phyloP scores from a whole-genome alignment of 1,140 invertebrate species.

The Brachionus manjavacas region DNA sequence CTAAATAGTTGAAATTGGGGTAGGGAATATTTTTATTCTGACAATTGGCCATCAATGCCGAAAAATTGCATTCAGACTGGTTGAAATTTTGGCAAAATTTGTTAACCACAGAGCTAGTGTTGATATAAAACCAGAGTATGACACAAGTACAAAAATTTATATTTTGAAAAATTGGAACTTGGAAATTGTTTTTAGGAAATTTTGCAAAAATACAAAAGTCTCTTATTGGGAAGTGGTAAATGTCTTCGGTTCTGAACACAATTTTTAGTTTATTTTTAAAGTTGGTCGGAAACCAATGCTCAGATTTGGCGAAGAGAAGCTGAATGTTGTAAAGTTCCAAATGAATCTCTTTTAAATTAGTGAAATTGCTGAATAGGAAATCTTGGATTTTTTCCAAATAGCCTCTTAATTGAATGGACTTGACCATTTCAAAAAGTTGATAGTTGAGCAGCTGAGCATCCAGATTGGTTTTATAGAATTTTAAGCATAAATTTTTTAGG shows the following conservation, averaged over 20 bases:
- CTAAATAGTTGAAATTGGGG: background rate
- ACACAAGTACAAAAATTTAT: background rate
- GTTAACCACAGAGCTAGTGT: background rate
- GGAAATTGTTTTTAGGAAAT: background rate
- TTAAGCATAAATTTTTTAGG: background rate
- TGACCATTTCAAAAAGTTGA: background rate
- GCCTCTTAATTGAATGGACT: background rate
- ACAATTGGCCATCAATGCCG: background rate
- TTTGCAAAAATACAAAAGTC: slow-evolving; percentile 8
- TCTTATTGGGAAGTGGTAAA: background rate
- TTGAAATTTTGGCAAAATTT: background rate
- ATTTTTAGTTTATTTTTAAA: background rate
- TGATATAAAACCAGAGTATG: background rate
- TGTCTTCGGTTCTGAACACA: background rate
- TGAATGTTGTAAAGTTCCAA: background rate
- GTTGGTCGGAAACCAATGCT: background rate
- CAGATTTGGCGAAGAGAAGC: background rate
- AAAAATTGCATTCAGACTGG: background rate
- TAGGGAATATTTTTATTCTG: background rate
- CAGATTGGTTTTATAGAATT: background rate
- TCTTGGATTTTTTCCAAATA: slow-evolving; percentile 2
- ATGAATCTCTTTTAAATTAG: background rate
- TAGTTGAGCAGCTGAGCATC: background rate
- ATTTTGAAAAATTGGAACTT: background rate
- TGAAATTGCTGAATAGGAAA: background rate